Evolutionary conservation across 2,113 vertebrate genomes (phyloP).

Genomic region (Nesogale talazaci): DNA sequence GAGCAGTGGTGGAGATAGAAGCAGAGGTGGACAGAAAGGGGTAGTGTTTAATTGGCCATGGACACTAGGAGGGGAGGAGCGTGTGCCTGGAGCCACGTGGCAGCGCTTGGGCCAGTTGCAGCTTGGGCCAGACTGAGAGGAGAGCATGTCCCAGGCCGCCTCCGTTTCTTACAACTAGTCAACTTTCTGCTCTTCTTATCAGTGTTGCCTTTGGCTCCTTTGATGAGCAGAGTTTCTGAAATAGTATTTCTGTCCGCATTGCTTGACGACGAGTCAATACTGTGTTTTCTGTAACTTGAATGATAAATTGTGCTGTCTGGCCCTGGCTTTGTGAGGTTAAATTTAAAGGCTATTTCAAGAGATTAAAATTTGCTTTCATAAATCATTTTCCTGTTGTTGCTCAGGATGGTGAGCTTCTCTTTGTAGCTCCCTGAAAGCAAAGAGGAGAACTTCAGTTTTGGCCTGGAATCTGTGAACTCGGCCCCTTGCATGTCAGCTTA

Average conservation of each 20-base stretch:
- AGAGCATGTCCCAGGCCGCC: not conserved
- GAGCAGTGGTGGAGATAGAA: not conserved
- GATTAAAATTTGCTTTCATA: conserved; percentile 51
- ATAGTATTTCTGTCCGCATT: not conserved
- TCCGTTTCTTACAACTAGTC: conserved; percentile 47
- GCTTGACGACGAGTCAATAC: not conserved
- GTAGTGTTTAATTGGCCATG: conserved; percentile 46
- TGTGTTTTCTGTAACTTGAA: conserved; percentile 69
- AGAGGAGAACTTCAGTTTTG: not conserved
- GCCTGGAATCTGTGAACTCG: not conserved
- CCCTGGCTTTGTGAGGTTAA: conserved; percentile 53
- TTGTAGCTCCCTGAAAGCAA: not conserved
- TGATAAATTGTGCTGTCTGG: conserved; percentile 70
- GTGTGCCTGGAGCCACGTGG: not conserved
- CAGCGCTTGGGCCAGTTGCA: not conserved
- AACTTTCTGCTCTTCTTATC: conserved; percentile 39
- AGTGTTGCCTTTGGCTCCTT: conserved; percentile 67
- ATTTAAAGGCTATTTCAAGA: conserved; percentile 67
- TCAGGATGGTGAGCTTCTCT: conserved; percentile 4
- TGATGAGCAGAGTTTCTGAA: conserved; percentile 52
- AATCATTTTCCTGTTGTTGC: conserved; percentile 36
- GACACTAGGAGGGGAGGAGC: not conserved
- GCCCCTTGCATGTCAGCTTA: not conserved
- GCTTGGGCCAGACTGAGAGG: not conserved
- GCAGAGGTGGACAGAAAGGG: not conserved